Base-by-base conservation (phyloP, 2,797 vertebrate genomes). In the Atherinosoma microstoma region DNA sequence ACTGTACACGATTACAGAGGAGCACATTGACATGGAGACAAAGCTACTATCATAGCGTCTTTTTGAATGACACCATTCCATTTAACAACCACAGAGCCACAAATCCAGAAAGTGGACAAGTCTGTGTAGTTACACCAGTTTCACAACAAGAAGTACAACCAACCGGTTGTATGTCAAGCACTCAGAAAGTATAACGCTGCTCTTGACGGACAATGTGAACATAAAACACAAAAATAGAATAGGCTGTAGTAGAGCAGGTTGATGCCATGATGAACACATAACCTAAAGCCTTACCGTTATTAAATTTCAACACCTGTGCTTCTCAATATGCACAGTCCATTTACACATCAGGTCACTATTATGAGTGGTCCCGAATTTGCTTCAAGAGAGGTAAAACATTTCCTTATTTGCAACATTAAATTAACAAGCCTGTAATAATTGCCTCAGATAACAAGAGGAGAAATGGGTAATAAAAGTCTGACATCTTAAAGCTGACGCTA, bases 401-500 rank as follows among this genome's bases (percentile, higher is more conserved):
- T 78, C 76, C 76, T 80, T 73, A 79, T 84, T 87, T 80, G 63
- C 79, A 70, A 68, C 34, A n/a, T 75, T 67, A 70, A 90, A 88
- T 89, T 82, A 81, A 78, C 79, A 71, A 73, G 64, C 63, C 67
- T 20, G 70, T 89, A 88, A 91, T 92, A 87, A 78, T 78, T 84
- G 80, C 79, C 79, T 82, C 78, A 91, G 89, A 93, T 91, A 93
- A 92, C 81, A 42, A 88, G 83, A 86, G 78, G 75, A 91, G 87
- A 89, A 90, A 88, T 67, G 87, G 73, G 76, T 88, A 81, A 79
- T 90, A 87, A 90, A 91, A 81, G 73, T 68, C 80, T 78, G 86
- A 88, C 89, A 87, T 86, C 84, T 91, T 86, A 82, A 84, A 92
- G 86, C 79, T 89, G 89, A 76, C 59, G 62, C 91, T 91, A 87